These are phyloP conservation scores for Euclidia mi DNA, from an alignment of 2,888 invertebrate genomes.

Conservation along the genomic window DNA sequence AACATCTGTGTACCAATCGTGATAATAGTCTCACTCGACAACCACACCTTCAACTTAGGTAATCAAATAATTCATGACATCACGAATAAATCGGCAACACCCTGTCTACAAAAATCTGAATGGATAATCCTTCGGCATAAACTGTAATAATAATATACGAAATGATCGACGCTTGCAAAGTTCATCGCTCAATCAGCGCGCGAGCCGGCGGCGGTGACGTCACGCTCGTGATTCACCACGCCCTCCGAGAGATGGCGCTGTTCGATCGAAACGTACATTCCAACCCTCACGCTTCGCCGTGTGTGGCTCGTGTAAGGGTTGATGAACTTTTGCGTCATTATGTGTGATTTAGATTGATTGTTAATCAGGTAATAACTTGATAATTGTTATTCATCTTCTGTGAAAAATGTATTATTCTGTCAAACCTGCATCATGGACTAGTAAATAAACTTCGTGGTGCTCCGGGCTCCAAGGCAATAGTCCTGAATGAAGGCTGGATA, in stretches of 20 bases:
- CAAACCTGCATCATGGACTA: too few species aligned
- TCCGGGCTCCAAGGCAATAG: too few species aligned
- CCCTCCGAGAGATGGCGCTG: constrained; percentile 86
- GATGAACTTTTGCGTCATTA: constrained; percentile 50
- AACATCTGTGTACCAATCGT: too few species aligned
- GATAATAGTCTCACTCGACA: too few species aligned
- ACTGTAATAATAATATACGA: constrained; percentile 80
- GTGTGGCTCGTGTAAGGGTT: constrained; percentile 66
- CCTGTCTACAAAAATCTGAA: constrained; percentile 77
- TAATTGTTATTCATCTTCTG: too few species aligned
- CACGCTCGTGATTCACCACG: constrained; percentile 83
- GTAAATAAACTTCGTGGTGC: too few species aligned
- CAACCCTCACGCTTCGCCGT: constrained; percentile 66
- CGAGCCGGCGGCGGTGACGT: constrained; percentile 78
- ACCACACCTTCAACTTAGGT: not conserved
- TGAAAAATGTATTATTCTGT: too few species aligned
- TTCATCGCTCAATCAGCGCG: constrained; percentile 87
- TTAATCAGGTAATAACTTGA: too few species aligned
- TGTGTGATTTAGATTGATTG: constrained; percentile 9
- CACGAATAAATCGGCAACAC: constrained; percentile 52
- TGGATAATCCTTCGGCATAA: constrained; percentile 80
- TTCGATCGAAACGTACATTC: constrained; percentile 59
- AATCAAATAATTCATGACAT: constrained; percentile 1
- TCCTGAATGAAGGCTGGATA: too few species aligned
- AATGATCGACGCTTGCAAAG: constrained; percentile 83